phyloP scores from a whole-genome alignment of 2,888 invertebrate species.

The Sarcophaga variegata region DNA sequence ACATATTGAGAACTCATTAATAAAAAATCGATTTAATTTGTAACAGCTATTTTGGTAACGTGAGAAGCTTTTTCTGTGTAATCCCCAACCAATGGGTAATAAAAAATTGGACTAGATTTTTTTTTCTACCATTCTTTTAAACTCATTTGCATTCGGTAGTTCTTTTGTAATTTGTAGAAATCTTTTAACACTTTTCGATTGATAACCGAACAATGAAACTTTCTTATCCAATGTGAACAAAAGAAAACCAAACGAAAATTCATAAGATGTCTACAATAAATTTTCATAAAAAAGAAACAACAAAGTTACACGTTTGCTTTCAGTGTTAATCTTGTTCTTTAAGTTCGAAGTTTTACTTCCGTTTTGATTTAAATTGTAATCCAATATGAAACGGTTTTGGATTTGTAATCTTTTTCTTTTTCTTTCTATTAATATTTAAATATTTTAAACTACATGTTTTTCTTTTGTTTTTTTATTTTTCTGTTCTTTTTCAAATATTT shows the following conservation, averaged over 20 bases:
- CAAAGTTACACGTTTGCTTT: background rate
- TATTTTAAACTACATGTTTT: background rate
- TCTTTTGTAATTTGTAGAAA: conserved; percentile 27
- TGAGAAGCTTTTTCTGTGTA: too few relatives aligned
- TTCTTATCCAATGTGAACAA: background rate
- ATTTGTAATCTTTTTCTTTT: background rate
- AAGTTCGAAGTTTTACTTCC: conserved; percentile 9
- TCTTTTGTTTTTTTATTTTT: background rate
- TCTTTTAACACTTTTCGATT: conserved; percentile 10
- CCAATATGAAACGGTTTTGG: background rate
- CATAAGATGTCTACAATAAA: background rate
- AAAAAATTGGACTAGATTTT: too few relatives aligned
- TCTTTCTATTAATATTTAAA: background rate
- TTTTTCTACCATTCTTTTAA: background rate
- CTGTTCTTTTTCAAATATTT: conserved; percentile 1
- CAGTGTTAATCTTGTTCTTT: background rate
- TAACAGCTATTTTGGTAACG: too few relatives aligned
- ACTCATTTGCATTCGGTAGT: background rate
- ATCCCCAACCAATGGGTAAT: too few relatives aligned
- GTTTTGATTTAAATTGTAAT: background rate
- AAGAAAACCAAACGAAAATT: background rate
- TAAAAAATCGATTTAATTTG: too few relatives aligned
- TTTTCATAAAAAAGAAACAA: background rate
- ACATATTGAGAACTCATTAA: too few relatives aligned
- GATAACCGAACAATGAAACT: background rate